Conservation (phyloP, 2,888 invertebrate genomes). For the Synanthedon andrenaeformis region DNA sequence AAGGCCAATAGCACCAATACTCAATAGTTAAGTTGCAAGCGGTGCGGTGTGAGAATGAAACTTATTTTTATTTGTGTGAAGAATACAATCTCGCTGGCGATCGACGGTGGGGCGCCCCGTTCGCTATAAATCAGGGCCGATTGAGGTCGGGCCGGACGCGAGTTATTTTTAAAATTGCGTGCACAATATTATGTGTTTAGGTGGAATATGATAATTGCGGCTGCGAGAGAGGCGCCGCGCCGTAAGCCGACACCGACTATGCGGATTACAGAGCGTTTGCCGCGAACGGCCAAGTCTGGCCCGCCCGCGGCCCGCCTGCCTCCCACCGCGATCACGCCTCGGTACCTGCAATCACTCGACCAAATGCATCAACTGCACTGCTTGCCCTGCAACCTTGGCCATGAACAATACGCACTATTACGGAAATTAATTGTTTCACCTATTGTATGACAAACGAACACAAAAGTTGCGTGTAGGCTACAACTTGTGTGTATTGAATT, state of each 20-base stretch:
- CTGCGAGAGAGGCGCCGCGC: slow-evolving; percentile 60
- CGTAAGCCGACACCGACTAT: slow-evolving; percentile 63
- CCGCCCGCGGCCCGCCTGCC: slow-evolving; percentile 12
- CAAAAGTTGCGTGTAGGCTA: too few relatives aligned
- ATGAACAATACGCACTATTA: slow-evolving; percentile 4
- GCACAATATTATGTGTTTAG: slow-evolving; percentile 70
- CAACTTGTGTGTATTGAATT: too few relatives aligned
- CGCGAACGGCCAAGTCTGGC: slow-evolving; percentile 14
- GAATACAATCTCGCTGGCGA: slow-evolving; percentile 33
- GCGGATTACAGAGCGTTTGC: slow-evolving; percentile 57
- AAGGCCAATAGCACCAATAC: too few relatives aligned
- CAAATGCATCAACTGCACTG: slow-evolving; percentile 2
- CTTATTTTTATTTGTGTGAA: slow-evolving; percentile 22
- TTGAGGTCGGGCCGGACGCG: slow-evolving; percentile 59
- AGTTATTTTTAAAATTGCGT: slow-evolving; percentile 69
- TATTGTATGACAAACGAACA: background rate
- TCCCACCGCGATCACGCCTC: slow-evolving; percentile 15
- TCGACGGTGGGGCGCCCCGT: slow-evolving; percentile 27
- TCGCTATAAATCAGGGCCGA: slow-evolving; percentile 58
- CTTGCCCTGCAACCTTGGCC: background rate
- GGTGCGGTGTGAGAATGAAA: background rate
- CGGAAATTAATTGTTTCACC: background rate
- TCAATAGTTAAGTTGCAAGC: background rate
- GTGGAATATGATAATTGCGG: slow-evolving; percentile 69
- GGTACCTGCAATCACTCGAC: slow-evolving; percentile 7